A percentile compares a stretch with the other conserved stretches of the same genome.
These are phyloP conservation scores for Balearica regulorum DNA, from an alignment of 2,797 vertebrate genomes.

Conservation along the genomic window DNA sequence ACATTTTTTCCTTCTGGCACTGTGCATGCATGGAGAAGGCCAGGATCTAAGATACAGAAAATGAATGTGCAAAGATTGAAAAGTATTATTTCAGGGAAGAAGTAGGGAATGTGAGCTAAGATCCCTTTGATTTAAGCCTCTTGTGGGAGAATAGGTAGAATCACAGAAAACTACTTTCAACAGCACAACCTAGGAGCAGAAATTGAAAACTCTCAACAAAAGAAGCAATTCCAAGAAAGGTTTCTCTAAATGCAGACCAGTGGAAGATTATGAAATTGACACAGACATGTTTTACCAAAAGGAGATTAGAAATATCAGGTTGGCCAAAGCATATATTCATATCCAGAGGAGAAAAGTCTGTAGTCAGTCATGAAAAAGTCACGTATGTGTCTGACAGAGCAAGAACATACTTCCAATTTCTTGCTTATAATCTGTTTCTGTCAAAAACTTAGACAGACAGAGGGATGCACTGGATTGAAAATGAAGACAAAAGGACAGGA, in stretches of 20 bases:
- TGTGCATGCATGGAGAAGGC: background rate
- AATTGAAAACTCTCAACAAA: background rate
- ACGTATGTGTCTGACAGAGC: background rate
- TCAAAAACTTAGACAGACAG: background rate
- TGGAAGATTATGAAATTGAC: background rate
- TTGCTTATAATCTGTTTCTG: background rate
- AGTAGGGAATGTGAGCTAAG: background rate
- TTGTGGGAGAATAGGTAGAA: background rate
- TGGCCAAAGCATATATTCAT: background rate
- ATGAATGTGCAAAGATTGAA: background rate
- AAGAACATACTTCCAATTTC: background rate
- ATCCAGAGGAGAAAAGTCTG: background rate
- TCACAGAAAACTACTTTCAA: background rate
- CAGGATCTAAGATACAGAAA: background rate
- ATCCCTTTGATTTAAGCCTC: background rate
- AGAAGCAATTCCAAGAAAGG: background rate
- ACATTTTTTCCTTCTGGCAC: background rate
- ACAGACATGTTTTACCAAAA: background rate
- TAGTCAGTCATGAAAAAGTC: background rate
- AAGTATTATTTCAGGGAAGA: background rate
- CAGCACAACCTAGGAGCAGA: background rate
- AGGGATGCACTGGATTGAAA: background rate
- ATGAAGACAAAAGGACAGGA: background rate
- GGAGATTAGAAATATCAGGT: background rate
- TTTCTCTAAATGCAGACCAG: background rate